Base-by-base conservation (phyloP, 1,140 invertebrate species). In the Spodoptera litura region DNA sequence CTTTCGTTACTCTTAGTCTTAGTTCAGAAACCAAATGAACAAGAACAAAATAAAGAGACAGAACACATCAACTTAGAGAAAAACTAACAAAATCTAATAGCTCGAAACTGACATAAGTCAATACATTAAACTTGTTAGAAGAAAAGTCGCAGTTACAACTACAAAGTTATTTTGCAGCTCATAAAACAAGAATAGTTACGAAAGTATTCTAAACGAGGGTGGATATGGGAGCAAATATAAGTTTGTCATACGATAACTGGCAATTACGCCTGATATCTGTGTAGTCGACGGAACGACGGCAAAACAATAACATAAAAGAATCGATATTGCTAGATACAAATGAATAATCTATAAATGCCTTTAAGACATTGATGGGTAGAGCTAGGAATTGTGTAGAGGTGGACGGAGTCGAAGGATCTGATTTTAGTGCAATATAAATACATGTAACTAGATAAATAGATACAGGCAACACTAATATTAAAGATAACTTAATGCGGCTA, bases 321-420 rank as follows among this genome's bases (percentile, higher is more conserved):
- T 94, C 89, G 89, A 89, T 90, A 88, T 85, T 85, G 79, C 78
- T 77, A 91, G 87, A 92, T 91, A 94, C 89, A 92, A 94, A 93
- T 93, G 90, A 93, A 91, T 92, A 89, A 93, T 92, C 92, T 93
- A 91, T 93, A 91, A 91, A 94, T 89, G 89, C 84, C 88, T 90
- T 92, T 88, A 93, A 92, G 88, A 92, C 87, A 88, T 89, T 90
- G 86, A 81, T 85, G 84, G 73, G n/a, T 35, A 78, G 75, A 51
- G 25, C 44, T 87, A 71, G 4, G n/a, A 85, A 85, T 49, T 31
- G 62, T 25, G 20, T 74, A 89, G 88, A 89, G 20, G 25, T 4
- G 81, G 72, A 27, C 72, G 3, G n/a, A 15, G 15, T 5, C 78
- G 72, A 31, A 66, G 9, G n/a, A 51, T 52, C 51, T 5, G 20